Conservation (phyloP, 2,797 vertebrate genomes). For the Pipistrellus kuhlii region DNA sequence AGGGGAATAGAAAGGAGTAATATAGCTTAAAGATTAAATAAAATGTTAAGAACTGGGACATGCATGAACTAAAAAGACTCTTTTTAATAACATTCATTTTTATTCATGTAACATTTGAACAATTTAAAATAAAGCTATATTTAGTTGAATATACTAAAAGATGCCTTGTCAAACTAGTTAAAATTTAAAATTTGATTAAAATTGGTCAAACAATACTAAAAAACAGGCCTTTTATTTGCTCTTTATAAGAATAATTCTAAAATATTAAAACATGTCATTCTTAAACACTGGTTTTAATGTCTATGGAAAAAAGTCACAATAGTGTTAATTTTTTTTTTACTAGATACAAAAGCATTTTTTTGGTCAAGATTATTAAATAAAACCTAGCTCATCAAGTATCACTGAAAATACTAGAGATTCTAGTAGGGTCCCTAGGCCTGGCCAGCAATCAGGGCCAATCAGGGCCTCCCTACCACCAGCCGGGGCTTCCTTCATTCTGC, state of each 20-base stretch:
- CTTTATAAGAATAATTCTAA: slow-evolving; percentile 31
- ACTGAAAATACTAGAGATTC: not conserved
- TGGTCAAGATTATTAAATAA: not conserved
- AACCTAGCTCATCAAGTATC: slow-evolving; percentile 35
- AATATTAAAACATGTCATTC: slow-evolving; percentile 31
- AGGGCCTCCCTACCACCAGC: too few relatives aligned
- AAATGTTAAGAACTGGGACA: slow-evolving; percentile 45
- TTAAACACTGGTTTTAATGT: slow-evolving; percentile 19
- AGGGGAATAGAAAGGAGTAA: not conserved
- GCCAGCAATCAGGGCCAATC: too few relatives aligned
- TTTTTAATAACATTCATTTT: slow-evolving; percentile 50
- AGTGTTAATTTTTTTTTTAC: slow-evolving; percentile 12
- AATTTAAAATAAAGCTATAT: slow-evolving; percentile 35
- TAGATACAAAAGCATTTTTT: slow-evolving; percentile 2
- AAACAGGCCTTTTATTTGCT: not conserved
- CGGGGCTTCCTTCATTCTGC: too few relatives aligned
- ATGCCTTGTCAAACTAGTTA: not conserved
- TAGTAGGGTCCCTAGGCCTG: too few relatives aligned
- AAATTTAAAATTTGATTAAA: not conserved
- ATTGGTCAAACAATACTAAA: not conserved
- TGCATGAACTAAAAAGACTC: not conserved
- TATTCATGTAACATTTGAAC: slow-evolving; percentile 57
- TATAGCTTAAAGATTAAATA: slow-evolving; percentile 28
- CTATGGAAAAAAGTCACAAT: slow-evolving; percentile 3
- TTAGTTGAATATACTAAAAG: slow-evolving; percentile 38